These are phyloP conservation scores for Channa argus DNA, from an alignment of 2,113 vertebrate species.

Conservation along the genomic window DNA sequence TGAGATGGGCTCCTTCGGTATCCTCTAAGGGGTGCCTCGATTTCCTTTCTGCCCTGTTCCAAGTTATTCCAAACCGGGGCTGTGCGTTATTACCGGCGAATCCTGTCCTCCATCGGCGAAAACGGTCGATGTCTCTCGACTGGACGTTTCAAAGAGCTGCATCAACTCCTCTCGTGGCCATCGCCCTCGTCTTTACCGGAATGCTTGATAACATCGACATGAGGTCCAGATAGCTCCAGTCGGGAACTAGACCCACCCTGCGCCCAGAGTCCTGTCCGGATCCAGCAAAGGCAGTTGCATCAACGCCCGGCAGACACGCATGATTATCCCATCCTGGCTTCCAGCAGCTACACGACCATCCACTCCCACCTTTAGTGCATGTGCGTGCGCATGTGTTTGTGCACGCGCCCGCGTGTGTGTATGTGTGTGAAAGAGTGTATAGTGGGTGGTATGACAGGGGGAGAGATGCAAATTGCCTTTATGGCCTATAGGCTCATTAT, in stretches of 20 bases:
- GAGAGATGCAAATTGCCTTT: constrained; percentile 54
- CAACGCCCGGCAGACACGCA: constrained; percentile 78
- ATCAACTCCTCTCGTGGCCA: constrained; percentile 57
- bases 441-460: constrained; percentile 58
- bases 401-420: constrained; percentile 7
- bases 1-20: constrained; percentile 12
- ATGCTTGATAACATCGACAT: constrained; percentile 58
- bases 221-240: constrained; percentile 60
- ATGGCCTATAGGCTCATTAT: constrained; percentile 59
- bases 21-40: constrained; percentile 31
- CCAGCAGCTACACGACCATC: constrained; percentile 70
- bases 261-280: constrained; percentile 71
- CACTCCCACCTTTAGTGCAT: constrained; percentile 68
- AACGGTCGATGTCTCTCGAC: constrained; percentile 50
- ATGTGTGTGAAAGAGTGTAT: constrained; percentile 19
- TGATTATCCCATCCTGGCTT: constrained; percentile 82
- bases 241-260: constrained; percentile 70
- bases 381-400: constrained; percentile 31
- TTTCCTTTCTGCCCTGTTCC: constrained; percentile 33
- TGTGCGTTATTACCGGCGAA: constrained; percentile 47
- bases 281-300: constrained; percentile 77
- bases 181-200: constrained; percentile 61
- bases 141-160: constrained; percentile 65
- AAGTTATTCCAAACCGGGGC: constrained; percentile 62
- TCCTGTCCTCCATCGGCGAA: constrained; percentile 64